phyloP scores from a whole-genome alignment of 2,888 invertebrate species.

The Drosophila neonasuta region DNA sequence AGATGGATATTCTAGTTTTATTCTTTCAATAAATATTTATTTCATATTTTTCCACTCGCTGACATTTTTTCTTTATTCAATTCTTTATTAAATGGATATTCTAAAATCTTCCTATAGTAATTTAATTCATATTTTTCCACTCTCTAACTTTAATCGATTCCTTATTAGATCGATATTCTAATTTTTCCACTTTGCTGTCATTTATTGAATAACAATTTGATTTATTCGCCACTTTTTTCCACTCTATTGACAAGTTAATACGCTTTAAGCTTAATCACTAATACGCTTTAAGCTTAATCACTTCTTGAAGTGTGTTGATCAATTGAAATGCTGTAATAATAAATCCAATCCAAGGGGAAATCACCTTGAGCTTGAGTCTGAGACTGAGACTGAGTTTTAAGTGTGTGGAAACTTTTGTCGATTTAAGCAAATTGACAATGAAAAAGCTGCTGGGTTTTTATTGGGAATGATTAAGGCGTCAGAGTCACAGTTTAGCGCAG shows the following conservation, averaged over 20 bases:
- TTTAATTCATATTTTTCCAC: no score
- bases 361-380: conserved; percentile 5
- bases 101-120: no score
- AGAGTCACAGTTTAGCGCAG: conserved; percentile 13
- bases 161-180: neutral
- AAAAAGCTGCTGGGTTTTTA: conserved; percentile 18
- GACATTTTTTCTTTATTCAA: no score
- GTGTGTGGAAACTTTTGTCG: conserved; percentile 12
- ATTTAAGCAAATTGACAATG: conserved; percentile 13
- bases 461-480: conserved; percentile 16
- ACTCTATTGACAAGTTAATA: neutral
- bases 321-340: neutral
- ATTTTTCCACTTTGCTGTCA: neutral
- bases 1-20: neutral
- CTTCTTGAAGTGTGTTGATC: neutral
- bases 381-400: no score
- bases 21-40: no score
- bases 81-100: no score
- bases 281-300: neutral
- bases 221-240: neutral
- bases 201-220: conserved; percentile 1
- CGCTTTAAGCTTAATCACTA: neutral
- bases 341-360: conserved; percentile 1
- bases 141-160: neutral
- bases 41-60: no score